Evolutionary conservation across 2,113 vertebrate genomes (phyloP).

Genomic region (Stomatorhinus ivindoensis): DNA sequence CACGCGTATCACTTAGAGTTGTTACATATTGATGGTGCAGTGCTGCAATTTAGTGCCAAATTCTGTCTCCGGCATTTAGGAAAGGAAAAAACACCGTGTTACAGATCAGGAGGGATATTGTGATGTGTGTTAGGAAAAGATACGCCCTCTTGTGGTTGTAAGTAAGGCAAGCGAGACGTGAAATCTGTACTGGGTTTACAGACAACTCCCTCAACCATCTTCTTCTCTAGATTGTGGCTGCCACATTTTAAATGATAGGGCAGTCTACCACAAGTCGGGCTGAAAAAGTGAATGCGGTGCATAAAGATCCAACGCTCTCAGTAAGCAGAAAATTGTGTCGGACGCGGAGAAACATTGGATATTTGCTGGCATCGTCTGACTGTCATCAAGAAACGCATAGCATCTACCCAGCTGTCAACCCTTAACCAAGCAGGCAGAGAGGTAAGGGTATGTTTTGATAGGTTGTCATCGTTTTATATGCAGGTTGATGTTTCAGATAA

Average conservation of each 20-base stretch:
- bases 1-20: background rate
- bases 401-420: constrained; percentile 56
- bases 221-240: constrained; percentile 43
- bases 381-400: background rate
- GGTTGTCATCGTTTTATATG: background rate
- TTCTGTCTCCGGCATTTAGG: background rate
- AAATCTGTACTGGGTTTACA: background rate
- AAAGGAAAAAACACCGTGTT: background rate
- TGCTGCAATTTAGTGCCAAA: background rate
- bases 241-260: constrained; percentile 59
- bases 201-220: constrained; percentile 32
- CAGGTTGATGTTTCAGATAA: background rate
- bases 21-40: background rate
- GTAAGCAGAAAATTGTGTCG: constrained; percentile 29
- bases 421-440: constrained; percentile 54
- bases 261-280: constrained; percentile 52
- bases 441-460: constrained; percentile 54
- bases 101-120: background rate
- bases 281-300: constrained; percentile 44
- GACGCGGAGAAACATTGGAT: constrained; percentile 28
- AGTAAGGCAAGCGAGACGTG: constrained; percentile 3
- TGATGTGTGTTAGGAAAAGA: background rate
- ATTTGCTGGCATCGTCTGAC: constrained; percentile 29
- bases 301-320: constrained; percentile 18
- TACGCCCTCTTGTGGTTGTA: constrained; percentile 10